Base-by-base conservation (phyloP, 2,888 invertebrate genomes). In the Agrotis segetum region DNA sequence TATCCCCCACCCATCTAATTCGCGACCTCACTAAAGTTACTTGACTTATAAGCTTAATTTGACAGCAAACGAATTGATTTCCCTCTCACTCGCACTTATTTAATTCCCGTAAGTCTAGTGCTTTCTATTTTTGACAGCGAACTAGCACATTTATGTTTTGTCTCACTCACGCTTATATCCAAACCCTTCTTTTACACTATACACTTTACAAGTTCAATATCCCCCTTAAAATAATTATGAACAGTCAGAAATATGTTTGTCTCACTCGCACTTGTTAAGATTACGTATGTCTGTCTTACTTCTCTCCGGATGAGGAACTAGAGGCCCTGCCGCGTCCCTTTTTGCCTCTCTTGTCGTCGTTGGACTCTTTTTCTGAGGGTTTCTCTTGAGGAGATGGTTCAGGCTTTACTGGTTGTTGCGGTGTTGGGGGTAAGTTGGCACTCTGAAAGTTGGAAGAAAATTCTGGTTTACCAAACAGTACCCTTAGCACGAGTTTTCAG, bases 281-380 rank as follows among this genome's bases (percentile, higher is more conserved):
- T 72, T 58, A 66, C 21, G 40, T 77, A 74, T 76, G 53, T 75
- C 34, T 60, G 53, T 74, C 83, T 92, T 89, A 96, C 89, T 96
- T 96, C 85, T 96, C 96, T 11, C 92, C 94, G 0, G 95, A 95
- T 2, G 96, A 96, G 0, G 96, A 95, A 82, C 94, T 94, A 1
- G 95, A 96, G 14, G 92, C 94, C 24, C 96, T 87, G 2, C 95
- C 96, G 29, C 96, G 89, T 40, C 93, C 92, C 78, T 94, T 95
- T 77, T 91, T 94, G 16, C 73, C 67, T 74, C 90, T 90, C 77
- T 93, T 94, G 19, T 95, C 95, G 24, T 95, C 96, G 5, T 67
- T 67, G n/a, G 47, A 59, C 46, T 88, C 88, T 50, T 92, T 92
- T 50, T 91, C 92, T 2, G 88, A 87, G 4, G 72, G 74, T 75